Evolutionary conservation across 2,888 invertebrate species (phyloP), one percentile per base, ranked within the genome.

Genomic region (Abrostola triplasia): DNA sequence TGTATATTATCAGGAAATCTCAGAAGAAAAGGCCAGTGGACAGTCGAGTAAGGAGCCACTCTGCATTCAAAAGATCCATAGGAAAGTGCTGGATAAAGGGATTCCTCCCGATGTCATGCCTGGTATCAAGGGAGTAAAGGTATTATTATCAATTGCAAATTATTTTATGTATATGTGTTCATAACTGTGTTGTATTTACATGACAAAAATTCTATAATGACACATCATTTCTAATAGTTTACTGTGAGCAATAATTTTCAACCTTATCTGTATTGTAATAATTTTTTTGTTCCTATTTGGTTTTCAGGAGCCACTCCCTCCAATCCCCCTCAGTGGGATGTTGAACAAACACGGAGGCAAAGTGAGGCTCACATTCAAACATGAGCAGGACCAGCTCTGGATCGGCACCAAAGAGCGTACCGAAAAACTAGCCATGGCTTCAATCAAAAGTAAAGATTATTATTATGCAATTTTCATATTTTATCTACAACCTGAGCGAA

Each of bases 401-500:
- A 96, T 98, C 50, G 98, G 98, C 64, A 98, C 98, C 52, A 98
- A 98, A 92, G 98, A 98, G 89, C 95, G 98, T 80, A 98, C 98
- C 66, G 98, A 98, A 82, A 98, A 98, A 93, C 95, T 98, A 84
- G 96, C 97, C 74, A 98, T 98, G 97, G 97, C 96, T 81, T 97
- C 98, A 59, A 98, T 98, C 81, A 98, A 98, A 93, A 96, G 96
- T 91, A 96, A 97, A 81, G 95, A 55, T 59, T 35, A 0, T 5
- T n/a, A 24, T 4, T 5, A 12, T n/a, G n/a, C 6, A 0, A 12
- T 12, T n/a, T n/a, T 7, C 12, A 6, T 10, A 6, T 10, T 40
- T 40, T 2, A 24, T 24, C n/a, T n/a, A n/a, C n/a, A n/a, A n/a
- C n/a, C n/a, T n/a, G n/a, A n/a, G n/a, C n/a, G n/a, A n/a, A n/a